phyloP scores from a whole-genome alignment of 2,888 invertebrate species.

The Yponomeuta sedellus region DNA sequence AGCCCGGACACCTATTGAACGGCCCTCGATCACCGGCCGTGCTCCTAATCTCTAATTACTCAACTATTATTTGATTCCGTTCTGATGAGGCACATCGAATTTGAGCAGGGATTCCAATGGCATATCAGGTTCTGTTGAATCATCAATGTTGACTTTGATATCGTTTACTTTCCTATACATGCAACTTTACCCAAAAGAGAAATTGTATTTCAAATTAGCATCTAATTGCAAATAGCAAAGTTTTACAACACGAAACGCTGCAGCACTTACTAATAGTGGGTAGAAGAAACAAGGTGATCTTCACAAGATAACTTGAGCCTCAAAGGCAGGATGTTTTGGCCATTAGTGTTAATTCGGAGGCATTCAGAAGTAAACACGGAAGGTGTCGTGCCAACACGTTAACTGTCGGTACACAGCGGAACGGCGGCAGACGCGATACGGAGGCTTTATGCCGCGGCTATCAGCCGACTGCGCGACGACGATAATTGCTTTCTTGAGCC shows the following conservation, averaged over 20 bases:
- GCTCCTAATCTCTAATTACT: conserved; percentile 61
- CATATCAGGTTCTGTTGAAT: not conserved
- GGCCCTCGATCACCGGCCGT: conserved; percentile 34
- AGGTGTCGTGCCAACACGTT: conserved; percentile 1
- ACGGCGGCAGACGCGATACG: conserved; percentile 21
- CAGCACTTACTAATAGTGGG: not conserved
- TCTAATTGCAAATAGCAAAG: no score
- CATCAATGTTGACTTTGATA: no score
- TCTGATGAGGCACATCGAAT: not conserved
- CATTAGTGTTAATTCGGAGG: conserved; percentile 6
- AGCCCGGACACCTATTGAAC: conserved; percentile 8
- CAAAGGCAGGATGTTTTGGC: not conserved
- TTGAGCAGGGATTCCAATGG: not conserved
- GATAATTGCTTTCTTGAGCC: conserved; percentile 51
- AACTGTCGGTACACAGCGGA: conserved; percentile 21
- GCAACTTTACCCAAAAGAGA: no score
- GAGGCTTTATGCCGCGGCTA: conserved; percentile 29
- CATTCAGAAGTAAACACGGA: not conserved
- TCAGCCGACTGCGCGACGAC: conserved; percentile 28
- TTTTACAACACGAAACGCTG: no score
- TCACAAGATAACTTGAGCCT: not conserved
- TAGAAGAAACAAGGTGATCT: not conserved
- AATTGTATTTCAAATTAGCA: no score
- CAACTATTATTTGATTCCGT: conserved; percentile 35
- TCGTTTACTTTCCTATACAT: no score